Percentiles rank a stretch among this genome's conserved stretches.
These are phyloP conservation scores for Pseudoips prasinana DNA, from an alignment of 2,888 invertebrate species.

Conservation along the genomic window DNA sequence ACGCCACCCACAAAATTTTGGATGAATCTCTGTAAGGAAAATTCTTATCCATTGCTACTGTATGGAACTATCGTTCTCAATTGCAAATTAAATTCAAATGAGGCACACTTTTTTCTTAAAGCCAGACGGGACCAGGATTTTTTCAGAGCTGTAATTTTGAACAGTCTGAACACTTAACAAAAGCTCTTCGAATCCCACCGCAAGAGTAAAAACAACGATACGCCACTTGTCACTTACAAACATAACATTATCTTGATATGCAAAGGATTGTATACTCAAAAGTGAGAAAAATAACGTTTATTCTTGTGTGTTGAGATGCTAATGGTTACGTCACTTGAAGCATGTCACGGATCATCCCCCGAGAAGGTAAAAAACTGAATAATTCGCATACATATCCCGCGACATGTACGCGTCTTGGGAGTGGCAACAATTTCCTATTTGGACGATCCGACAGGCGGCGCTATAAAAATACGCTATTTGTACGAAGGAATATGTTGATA, in stretches of 20 bases:
- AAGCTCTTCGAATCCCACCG: slow-evolving; percentile 66
- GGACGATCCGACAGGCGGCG: slow-evolving; percentile 49
- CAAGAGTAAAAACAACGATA: slow-evolving; percentile 69
- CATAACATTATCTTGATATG: slow-evolving; percentile 31
- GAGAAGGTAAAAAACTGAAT: slow-evolving; percentile 70
- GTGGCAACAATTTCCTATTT: slow-evolving; percentile 69
- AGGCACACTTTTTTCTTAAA: too few relatives aligned
- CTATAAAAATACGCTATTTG: slow-evolving; percentile 60
- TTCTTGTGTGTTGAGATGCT: slow-evolving; percentile 9
- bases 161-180: slow-evolving; percentile 56
- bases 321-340: slow-evolving; percentile 44
- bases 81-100: too few relatives aligned
- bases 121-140: too few relatives aligned
- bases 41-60: too few relatives aligned
- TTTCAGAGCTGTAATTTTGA: neutral
- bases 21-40: too few relatives aligned
- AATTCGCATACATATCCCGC: slow-evolving; percentile 66
- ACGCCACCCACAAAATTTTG: too few relatives aligned
- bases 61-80: too few relatives aligned
- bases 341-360: slow-evolving; percentile 47
- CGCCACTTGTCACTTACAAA: slow-evolving; percentile 42
- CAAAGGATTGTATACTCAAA: slow-evolving; percentile 25
- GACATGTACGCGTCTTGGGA: slow-evolving; percentile 63
- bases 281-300: slow-evolving; percentile 10
- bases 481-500: slow-evolving; percentile 49